These are phyloP conservation scores for Amphipoea oculea DNA, from an alignment of 2,888 invertebrate genomes.

Conservation along the genomic window DNA sequence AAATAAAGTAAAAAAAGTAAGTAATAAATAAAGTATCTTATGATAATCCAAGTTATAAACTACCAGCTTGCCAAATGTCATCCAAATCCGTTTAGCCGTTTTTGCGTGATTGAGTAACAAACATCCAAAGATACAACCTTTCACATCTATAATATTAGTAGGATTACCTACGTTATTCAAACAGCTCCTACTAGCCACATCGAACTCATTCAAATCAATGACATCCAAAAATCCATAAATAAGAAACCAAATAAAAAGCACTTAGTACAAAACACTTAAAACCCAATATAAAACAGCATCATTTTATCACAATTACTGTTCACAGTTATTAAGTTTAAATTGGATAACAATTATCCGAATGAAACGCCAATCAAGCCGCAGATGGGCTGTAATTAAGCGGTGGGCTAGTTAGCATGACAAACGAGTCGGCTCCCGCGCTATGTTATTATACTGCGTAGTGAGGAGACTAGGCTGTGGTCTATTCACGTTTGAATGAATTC, in stretches of 20 bases:
- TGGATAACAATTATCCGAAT: constrained; percentile 79
- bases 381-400: constrained; percentile 78
- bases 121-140: background rate
- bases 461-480: constrained; percentile 25
- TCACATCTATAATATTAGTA: background rate
- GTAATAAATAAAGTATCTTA: background rate
- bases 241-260: constrained; percentile 34
- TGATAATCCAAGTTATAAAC: background rate
- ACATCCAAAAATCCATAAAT: constrained; percentile 26
- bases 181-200: background rate
- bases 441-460: constrained; percentile 68
- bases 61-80: background rate
- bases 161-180: background rate
- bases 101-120: background rate
- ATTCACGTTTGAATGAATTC: constrained; percentile 31
- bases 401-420: constrained; percentile 82
- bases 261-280: constrained; percentile 42
- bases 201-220: constrained; percentile 31
- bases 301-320: constrained; percentile 64
- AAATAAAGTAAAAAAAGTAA: no score
- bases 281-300: constrained; percentile 45
- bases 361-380: constrained; percentile 79
- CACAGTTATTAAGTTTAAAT: constrained; percentile 77
- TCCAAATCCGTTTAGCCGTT: background rate
- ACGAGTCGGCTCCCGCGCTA: constrained; percentile 69